Base-by-base conservation (phyloP, 2,113 vertebrate genomes). In the Hippocampus mohnikei region DNA sequence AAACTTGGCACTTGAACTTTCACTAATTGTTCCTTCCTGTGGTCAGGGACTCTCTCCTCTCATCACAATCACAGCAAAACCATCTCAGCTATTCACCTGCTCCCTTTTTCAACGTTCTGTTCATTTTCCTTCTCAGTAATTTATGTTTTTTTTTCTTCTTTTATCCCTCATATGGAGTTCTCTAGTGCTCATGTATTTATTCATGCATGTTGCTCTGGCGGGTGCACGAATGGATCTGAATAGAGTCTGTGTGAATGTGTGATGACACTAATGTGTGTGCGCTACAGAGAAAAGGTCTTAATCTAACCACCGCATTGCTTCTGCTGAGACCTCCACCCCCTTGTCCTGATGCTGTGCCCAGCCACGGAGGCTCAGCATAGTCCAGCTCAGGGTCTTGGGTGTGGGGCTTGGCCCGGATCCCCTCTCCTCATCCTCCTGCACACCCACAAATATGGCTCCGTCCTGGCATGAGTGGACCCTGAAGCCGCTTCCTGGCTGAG, bases 161-260 rank as follows among this genome's bases (percentile, higher is more conserved):
- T 86, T 80, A 89, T 87, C 83, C 76, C 84, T 76, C 80, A 72
- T 87, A 76, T 81, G 77, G 81, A 81, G 80, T 80, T 65, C 72
- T 67, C 71, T 75, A 9, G 70, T 63, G 78, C 84, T 89, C 83
- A 88, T 88, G 88, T 89, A 82, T 89, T 90, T 89, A 89, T 88
- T 88, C 87, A 90, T 87, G 80, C 76, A 74, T 67, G 44, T 80
- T 83, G 79, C 84, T 91, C 84, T 82, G 86, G 84, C 82, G 86
- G 84, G 77, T 76, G 69, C 85, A 71, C 76, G 82, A 81, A 80
- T 48, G 42, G 73, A 67, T 74, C 74, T 81, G 88, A 84, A 87
- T 89, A 81, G 81, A 84, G 66, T 23, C 64, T 3, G 77, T 81
- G 41, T 65, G 62, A 46, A 44, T 70, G 61, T 44, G 58, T 55